Evolutionary conservation across 2,888 invertebrate genomes (phyloP).

Genomic region (Lochmaea crataegi): DNA sequence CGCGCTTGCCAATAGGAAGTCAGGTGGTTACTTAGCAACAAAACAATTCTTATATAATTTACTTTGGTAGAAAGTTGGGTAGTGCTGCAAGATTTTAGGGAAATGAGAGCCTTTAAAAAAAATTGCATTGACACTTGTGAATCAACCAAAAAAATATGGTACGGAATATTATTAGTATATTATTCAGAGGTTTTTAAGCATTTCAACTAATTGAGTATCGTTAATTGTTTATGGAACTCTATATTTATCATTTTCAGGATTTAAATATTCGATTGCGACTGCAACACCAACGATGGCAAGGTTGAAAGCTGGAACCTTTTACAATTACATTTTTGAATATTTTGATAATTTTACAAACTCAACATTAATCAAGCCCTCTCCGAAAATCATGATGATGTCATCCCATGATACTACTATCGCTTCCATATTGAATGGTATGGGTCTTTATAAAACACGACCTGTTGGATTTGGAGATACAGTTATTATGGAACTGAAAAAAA

Average conservation of each 20-base stretch:
- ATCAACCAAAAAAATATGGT: no score
- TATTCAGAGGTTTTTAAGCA: no score
- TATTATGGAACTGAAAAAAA: slow-evolving; percentile 35
- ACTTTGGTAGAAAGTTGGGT: no score
- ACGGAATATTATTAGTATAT: no score
- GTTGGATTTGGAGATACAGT: slow-evolving; percentile 37
- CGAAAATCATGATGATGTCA: slow-evolving; percentile 77
- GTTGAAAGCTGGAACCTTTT: slow-evolving; percentile 69
- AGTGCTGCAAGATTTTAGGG: no score
- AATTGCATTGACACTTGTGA: no score
- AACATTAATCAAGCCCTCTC: slow-evolving; percentile 34
- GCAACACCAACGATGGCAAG: slow-evolving; percentile 64
- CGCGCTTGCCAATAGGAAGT: no score
- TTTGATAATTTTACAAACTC: slow-evolving; percentile 63
- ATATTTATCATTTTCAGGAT: slow-evolving; percentile 8
- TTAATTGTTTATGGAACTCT: no score
- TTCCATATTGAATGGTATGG: slow-evolving; percentile 75
- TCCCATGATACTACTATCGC: slow-evolving; percentile 82
- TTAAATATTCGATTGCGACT: slow-evolving; percentile 2
- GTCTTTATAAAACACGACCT: slow-evolving; percentile 68
- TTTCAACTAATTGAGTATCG: no score
- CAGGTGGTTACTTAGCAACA: no score
- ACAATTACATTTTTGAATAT: slow-evolving; percentile 74
- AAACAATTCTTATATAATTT: no score
- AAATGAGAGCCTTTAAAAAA: no score